These are phyloP conservation scores for Spisula subtruncata DNA, from an alignment of 2,888 invertebrate genomes.

Conservation along the genomic window DNA sequence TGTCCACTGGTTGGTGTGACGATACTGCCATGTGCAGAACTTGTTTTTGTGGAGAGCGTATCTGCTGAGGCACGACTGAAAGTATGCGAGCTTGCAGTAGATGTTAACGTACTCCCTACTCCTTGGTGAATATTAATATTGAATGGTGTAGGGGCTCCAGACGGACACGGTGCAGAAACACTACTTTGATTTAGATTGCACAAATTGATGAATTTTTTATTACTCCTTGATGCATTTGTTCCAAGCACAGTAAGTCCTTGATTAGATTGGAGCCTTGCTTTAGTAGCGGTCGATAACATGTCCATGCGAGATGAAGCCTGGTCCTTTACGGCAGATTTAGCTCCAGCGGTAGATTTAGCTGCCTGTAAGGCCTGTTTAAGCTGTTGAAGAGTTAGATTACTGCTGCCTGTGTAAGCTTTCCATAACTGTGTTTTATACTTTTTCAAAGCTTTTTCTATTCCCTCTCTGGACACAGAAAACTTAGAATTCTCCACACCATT, in stretches of 20 bases:
- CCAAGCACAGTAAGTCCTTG: slow-evolving; percentile 47
- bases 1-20: neutral
- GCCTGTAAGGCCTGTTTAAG: slow-evolving; percentile 64
- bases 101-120: neutral
- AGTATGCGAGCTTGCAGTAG: neutral
- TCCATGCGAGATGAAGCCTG: neutral
- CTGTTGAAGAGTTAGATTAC: slow-evolving; percentile 58
- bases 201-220: slow-evolving; percentile 25
- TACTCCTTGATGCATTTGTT: neutral
- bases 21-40: slow-evolving; percentile 18
- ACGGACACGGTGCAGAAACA: neutral
- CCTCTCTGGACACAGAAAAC: slow-evolving; percentile 68
- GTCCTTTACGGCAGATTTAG: neutral
- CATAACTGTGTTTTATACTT: slow-evolving; percentile 69
- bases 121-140: neutral
- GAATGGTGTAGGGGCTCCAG: neutral
- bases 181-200: neutral
- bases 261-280: slow-evolving; percentile 59
- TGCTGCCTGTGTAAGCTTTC: slow-evolving; percentile 66
- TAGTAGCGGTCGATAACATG: slow-evolving; percentile 32
- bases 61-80: neutral
- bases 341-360: slow-evolving; percentile 30
- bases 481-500: slow-evolving; percentile 59
- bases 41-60: neutral
- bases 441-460: slow-evolving; percentile 71